phyloP scores from a whole-genome alignment of 2,888 invertebrate species.

The Trachelus troglodyta region DNA sequence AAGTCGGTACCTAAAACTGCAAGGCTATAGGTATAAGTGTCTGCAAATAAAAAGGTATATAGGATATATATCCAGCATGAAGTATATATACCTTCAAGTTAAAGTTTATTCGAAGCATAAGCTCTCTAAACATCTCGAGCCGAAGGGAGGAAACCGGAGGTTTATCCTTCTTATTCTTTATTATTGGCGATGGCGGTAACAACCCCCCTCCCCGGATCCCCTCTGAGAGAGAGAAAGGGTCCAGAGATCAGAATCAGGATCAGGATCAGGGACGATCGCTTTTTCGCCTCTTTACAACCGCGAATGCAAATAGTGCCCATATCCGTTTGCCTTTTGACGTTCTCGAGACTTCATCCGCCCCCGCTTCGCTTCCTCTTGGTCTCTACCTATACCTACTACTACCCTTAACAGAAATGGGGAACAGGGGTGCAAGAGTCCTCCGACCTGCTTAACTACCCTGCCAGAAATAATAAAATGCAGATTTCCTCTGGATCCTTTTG shows the following conservation, averaged over 20 bases:
- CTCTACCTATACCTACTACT: constrained; percentile 18
- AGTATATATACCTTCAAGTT: constrained; percentile 28
- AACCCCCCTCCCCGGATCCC: background rate
- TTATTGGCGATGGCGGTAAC: constrained; percentile 44
- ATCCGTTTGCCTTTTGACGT: constrained; percentile 50
- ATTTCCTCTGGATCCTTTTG: constrained; percentile 38
- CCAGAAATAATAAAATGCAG: constrained; percentile 63
- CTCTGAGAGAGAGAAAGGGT: constrained; percentile 2
- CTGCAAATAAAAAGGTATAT: constrained; percentile 18
- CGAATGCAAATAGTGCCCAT: constrained; percentile 63
- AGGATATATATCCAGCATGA: constrained; percentile 4
- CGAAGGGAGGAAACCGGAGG: constrained; percentile 36
- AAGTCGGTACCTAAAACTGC: background rate
- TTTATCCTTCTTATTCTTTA: constrained; percentile 52
- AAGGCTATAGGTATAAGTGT: background rate
- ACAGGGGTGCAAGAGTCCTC: constrained; percentile 20
- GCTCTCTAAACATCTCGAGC: constrained; percentile 41
- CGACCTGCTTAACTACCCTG: constrained; percentile 52
- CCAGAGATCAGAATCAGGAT: background rate
- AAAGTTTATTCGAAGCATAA: constrained; percentile 60
- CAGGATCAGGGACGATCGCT: constrained; percentile 21
- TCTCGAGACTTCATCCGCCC: constrained; percentile 31
- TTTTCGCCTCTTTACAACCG: constrained; percentile 57
- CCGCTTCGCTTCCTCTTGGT: background rate
- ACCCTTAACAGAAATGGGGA: constrained; percentile 15